These are phyloP conservation scores for Hypocryptadius cinnamomeus DNA, from an alignment of 2,113 vertebrate species.

Conservation along the genomic window DNA sequence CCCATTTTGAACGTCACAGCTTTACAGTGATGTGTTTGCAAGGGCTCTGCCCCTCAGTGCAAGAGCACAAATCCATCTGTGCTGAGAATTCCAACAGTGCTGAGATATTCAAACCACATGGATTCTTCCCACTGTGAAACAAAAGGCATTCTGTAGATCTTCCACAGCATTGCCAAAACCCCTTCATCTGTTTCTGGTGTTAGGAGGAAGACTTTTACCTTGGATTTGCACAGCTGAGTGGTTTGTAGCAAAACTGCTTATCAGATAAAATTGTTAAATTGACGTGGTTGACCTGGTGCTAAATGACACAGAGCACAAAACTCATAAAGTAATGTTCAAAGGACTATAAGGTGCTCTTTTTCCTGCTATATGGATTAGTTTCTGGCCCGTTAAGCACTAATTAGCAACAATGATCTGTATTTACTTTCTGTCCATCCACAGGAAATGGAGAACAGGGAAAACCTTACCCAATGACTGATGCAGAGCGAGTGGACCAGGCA, in stretches of 20 bases:
- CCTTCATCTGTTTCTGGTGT: not conserved
- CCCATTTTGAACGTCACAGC: not conserved
- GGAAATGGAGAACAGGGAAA: conserved; percentile 94
- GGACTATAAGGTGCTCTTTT: not conserved
- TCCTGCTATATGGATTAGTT: not conserved
- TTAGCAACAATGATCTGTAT: conserved; percentile 1
- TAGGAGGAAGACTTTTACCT: not conserved
- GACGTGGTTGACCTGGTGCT: not conserved
- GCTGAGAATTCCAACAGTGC: not conserved
- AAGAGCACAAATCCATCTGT: not conserved
- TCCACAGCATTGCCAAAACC: not conserved
- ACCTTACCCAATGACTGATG: conserved; percentile 84
- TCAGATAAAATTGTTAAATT: not conserved
- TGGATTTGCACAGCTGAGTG: not conserved
- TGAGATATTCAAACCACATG: not conserved
- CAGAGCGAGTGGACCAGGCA: conserved; percentile 88
- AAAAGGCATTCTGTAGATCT: not conserved
- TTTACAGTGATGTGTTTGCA: not conserved
- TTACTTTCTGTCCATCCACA: conserved; percentile 53
- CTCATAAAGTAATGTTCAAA: not conserved
- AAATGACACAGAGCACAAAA: not conserved
- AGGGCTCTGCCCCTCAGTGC: not conserved
- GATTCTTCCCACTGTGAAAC: not conserved
- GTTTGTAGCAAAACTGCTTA: not conserved
- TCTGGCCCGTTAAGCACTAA: not conserved